phyloP scores from a whole-genome alignment of 2,797 vertebrate species.

The Chelon labrosus region DNA sequence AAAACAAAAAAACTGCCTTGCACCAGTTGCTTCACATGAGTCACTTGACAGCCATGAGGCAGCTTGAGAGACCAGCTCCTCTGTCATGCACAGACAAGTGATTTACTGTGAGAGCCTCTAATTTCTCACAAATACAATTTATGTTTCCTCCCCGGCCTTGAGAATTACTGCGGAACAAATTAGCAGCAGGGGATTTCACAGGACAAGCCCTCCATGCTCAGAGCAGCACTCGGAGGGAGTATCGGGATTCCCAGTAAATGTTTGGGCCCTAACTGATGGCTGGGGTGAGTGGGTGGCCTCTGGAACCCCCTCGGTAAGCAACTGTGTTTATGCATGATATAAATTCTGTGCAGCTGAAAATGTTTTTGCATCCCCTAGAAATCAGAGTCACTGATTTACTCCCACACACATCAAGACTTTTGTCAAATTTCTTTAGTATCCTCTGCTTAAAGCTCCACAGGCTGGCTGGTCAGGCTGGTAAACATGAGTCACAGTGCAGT shows the following conservation, averaged over 20 bases:
- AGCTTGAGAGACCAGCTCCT: too few species aligned
- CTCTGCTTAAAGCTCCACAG: background rate
- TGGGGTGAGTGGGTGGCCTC: background rate
- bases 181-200: too few species aligned
- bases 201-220: too few species aligned
- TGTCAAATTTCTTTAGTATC: background rate
- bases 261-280: background rate
- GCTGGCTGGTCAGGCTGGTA: background rate
- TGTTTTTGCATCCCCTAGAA: background rate
- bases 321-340: background rate
- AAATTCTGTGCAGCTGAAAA: background rate
- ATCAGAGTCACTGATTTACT: background rate
- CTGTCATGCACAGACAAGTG: too few species aligned
- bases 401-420: background rate
- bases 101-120: too few species aligned
- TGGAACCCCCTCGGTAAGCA: background rate
- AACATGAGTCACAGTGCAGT: background rate
- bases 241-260: background rate
- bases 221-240: too few species aligned
- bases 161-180: too few species aligned
- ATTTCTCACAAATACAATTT: too few species aligned
- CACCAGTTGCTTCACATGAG: too few species aligned
- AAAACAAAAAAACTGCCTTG: too few species aligned
- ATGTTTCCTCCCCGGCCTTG: too few species aligned
- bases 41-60: too few species aligned